A percentile compares a stretch with the other conserved stretches of the same genome.
phyloP scores from a whole-genome alignment of 2,113 vertebrate genomes.

The Cheirogaleus medius region DNA sequence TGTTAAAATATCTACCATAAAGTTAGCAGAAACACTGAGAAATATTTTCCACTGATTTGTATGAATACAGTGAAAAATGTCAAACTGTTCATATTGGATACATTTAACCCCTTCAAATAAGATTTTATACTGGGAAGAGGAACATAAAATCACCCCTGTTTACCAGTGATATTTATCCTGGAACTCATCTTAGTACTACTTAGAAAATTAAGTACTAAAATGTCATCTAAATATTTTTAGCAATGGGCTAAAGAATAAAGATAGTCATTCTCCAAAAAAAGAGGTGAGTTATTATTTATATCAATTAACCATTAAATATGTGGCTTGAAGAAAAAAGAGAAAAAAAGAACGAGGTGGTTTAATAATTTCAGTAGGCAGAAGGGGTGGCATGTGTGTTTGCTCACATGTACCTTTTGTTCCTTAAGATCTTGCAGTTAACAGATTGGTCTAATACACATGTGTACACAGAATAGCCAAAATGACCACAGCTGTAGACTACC shows the following conservation, averaged over 20 bases:
- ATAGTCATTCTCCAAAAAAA: background rate
- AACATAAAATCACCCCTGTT: conserved; percentile 34
- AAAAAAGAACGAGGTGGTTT: background rate
- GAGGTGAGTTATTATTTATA: background rate
- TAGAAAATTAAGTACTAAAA: conserved; percentile 35
- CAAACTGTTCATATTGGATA: background rate
- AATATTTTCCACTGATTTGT: background rate
- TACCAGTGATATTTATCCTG: conserved; percentile 13
- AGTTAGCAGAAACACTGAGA: background rate
- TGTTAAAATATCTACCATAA: background rate
- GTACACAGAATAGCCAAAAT: background rate
- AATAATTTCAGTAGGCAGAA: background rate
- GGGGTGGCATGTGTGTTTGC: background rate
- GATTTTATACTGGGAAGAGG: background rate
- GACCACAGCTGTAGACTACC: background rate
- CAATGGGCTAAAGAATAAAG: conserved; percentile 19
- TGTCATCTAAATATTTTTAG: conserved; percentile 19
- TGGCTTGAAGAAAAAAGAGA: background rate
- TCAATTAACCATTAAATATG: background rate
- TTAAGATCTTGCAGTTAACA: background rate
- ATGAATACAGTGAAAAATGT: conserved; percentile 12
- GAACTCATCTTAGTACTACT: conserved; percentile 11
- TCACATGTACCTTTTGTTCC: background rate
- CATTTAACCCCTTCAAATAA: background rate
- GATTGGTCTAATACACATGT: background rate